These are phyloP conservation scores for Blastomussa wellsi DNA, from an alignment of 92 coral and sea anemone genomes.

Conservation along the genomic window DNA sequence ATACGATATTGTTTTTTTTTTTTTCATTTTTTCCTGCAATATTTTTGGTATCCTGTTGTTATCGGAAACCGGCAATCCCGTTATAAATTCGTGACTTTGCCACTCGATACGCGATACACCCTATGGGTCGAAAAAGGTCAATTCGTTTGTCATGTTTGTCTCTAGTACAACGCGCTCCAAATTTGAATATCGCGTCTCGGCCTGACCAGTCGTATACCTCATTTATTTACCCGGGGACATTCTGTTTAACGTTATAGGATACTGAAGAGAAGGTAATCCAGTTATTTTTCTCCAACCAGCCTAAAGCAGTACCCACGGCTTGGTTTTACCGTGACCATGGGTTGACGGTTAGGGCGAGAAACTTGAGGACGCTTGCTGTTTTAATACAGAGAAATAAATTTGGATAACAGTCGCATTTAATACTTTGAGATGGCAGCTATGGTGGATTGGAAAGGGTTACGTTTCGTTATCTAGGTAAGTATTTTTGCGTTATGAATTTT, in stretches of 20 bases:
- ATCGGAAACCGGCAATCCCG: background rate
- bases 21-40: background rate
- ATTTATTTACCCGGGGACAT: background rate
- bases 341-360: constrained; percentile 3
- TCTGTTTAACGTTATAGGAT: background rate
- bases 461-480: constrained; percentile 6
- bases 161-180: constrained; percentile 3
- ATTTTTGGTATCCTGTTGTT: background rate
- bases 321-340: background rate
- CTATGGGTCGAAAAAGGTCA: constrained; percentile 26
- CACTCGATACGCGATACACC: constrained; percentile 19
- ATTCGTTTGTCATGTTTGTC: constrained; percentile 2
- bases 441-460: background rate
- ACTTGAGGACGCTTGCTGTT: background rate
- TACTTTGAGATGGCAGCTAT: background rate
- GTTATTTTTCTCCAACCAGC: background rate
- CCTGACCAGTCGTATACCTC: background rate
- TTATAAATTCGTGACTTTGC: background rate
- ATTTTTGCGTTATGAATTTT: background rate
- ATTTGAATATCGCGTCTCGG: constrained; percentile 36
- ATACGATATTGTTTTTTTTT: background rate
- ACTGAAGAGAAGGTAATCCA: background rate
- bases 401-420: background rate
- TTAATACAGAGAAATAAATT: background rate
- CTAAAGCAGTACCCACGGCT: background rate